Evolutionary conservation across 2,113 vertebrate species (phyloP).

Genomic region (Cavia porcellus): DNA sequence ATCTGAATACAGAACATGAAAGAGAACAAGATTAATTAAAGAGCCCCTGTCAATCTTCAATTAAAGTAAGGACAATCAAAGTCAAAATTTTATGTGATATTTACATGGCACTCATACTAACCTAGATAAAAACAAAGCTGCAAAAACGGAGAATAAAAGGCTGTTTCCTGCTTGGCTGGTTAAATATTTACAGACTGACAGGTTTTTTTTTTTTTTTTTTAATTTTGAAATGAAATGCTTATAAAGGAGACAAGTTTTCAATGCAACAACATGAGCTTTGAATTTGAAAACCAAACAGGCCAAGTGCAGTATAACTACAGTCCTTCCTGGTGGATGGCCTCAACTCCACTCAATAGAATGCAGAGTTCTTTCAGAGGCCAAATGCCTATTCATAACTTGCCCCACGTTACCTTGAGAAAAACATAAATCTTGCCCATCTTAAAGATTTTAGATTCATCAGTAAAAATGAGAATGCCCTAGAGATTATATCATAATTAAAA

Average conservation of each 20-base stretch:
- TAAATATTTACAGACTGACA: slow-evolving; percentile 65
- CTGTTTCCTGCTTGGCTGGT: slow-evolving; percentile 26
- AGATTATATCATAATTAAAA: slow-evolving; percentile 68
- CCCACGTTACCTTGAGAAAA: slow-evolving; percentile 50
- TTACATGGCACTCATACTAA: neutral
- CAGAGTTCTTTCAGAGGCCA: slow-evolving; percentile 36
- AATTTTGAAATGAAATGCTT: slow-evolving; percentile 62
- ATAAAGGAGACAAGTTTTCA: slow-evolving; percentile 71
- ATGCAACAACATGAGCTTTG: slow-evolving; percentile 46
- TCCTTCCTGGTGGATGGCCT: neutral
- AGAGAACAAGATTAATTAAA: slow-evolving; percentile 33
- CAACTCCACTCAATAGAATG: neutral
- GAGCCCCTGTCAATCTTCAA: slow-evolving; percentile 7
- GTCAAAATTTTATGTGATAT: slow-evolving; percentile 31
- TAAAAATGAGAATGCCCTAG: slow-evolving; percentile 48
- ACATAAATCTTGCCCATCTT: slow-evolving; percentile 8
- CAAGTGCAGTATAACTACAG: neutral
- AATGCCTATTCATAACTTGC: slow-evolving; percentile 12
- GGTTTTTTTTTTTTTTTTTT: neutral
- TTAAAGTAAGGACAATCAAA: neutral
- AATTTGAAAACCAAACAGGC: slow-evolving; percentile 61
- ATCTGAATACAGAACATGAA: slow-evolving; percentile 63
- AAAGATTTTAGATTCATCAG: slow-evolving; percentile 54
- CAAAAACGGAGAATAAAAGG: slow-evolving; percentile 57
- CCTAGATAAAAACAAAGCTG: slow-evolving; percentile 59